phyloP scores from a whole-genome alignment of 2,797 vertebrate species.

The Sebastes diaconus region DNA sequence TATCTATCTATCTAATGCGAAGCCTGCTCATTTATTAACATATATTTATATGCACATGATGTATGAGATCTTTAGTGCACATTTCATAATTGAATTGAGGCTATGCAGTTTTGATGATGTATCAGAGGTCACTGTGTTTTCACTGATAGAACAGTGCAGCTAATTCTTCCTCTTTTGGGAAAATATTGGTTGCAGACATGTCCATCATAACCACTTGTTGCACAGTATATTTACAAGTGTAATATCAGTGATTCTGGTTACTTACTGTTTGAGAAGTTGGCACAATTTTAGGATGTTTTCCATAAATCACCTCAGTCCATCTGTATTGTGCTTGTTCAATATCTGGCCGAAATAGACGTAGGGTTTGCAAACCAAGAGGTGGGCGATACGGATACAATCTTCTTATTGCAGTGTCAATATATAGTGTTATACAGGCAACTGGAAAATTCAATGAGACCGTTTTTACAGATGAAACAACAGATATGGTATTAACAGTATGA shows the following conservation, averaged over 20 bases:
- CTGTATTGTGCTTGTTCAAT: not conserved
- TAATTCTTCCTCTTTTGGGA: not conserved
- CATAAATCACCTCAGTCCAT: not conserved
- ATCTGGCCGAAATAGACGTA: not conserved
- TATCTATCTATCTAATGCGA: too few relatives aligned
- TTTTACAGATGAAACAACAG: not conserved
- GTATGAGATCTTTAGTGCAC: not conserved
- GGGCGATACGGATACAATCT: not conserved
- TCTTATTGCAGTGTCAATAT: not conserved
- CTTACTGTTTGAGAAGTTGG: not conserved
- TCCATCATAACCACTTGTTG: constrained; percentile 32
- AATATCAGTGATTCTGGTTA: not conserved
- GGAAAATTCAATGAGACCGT: too few relatives aligned
- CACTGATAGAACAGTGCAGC: not conserved
- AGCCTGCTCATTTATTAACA: not conserved
- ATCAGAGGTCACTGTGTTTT: not conserved
- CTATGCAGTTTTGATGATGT: not conserved
- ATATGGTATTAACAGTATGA: not conserved
- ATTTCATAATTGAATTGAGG: not conserved
- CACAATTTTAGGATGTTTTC: not conserved
- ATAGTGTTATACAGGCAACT: not conserved
- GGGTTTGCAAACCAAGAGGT: not conserved
- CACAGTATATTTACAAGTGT: not conserved
- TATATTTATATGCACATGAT: too few relatives aligned
- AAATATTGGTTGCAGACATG: not conserved